phyloP scores from a whole-genome alignment of 1,140 invertebrate genomes.

The Colletes gigas region DNA sequence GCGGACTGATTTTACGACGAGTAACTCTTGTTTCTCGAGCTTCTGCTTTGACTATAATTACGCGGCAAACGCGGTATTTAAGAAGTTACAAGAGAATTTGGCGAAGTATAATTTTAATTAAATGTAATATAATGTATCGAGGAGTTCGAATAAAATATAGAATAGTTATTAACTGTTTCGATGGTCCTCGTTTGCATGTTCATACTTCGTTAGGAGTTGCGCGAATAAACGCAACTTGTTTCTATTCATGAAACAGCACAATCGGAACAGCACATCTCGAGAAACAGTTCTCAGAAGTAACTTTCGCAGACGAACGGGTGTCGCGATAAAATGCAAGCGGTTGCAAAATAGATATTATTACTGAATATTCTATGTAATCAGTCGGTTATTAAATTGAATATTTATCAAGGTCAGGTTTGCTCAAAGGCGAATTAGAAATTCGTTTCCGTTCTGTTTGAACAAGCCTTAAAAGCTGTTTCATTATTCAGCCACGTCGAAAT shows the following conservation, averaged over 20 bases:
- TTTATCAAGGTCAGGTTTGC: background rate
- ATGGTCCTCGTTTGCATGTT: constrained; percentile 18
- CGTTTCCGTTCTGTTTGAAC: background rate
- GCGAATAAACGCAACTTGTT: constrained; percentile 22
- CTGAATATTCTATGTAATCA: background rate
- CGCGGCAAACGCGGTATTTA: too few relatives aligned
- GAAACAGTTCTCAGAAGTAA: constrained; percentile 2
- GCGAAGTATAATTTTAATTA: too few relatives aligned
- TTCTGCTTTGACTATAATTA: background rate
- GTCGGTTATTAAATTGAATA: background rate
- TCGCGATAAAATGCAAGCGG: background rate
- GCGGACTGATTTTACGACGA: background rate
- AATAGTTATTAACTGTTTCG: background rate
- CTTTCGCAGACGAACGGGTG: background rate
- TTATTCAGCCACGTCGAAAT: constrained; percentile 66
- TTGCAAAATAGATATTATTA: background rate
- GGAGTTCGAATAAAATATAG: background rate
- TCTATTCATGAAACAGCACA: constrained; percentile 27
- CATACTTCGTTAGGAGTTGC: constrained; percentile 21
- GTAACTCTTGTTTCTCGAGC: background rate
- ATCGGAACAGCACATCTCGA: background rate
- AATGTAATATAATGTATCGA: too few relatives aligned
- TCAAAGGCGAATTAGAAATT: background rate
- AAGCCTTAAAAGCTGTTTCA: constrained; percentile 55
- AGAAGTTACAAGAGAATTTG: background rate